These are phyloP conservation scores for Pseudorectes ferrugineus DNA, from an alignment of 2,113 vertebrate genomes.

Conservation along the genomic window DNA sequence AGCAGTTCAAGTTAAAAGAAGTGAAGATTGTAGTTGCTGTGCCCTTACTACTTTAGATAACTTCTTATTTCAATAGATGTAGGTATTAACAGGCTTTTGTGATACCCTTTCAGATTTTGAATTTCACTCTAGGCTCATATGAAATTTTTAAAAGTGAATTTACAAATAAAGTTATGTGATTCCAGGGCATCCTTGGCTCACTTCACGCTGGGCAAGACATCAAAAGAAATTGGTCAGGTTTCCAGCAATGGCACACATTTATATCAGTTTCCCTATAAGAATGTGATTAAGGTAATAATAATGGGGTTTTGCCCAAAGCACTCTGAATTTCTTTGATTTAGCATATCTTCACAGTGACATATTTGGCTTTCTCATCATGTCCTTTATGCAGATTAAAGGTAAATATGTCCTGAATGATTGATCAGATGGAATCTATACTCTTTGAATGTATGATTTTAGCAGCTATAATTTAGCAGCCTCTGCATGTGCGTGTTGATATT, in stretches of 20 bases:
- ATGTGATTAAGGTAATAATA: slow-evolving; percentile 46
- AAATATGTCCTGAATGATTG: slow-evolving; percentile 40
- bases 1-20: neutral
- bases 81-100: neutral
- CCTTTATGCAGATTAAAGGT: slow-evolving; percentile 23
- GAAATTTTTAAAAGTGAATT: slow-evolving; percentile 25
- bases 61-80: neutral
- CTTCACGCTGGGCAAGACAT: neutral
- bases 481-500: neutral
- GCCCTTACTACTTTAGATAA: neutral
- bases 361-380: slow-evolving; percentile 37
- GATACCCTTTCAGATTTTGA: neutral
- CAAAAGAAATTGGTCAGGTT: slow-evolving; percentile 13
- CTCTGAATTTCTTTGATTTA: slow-evolving; percentile 21
- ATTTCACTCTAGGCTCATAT: neutral
- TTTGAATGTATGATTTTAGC: neutral
- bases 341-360: neutral
- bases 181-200: neutral
- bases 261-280: slow-evolving; percentile 30
- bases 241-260: neutral
- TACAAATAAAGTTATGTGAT: neutral
- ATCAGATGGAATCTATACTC: neutral
- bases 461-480: neutral
- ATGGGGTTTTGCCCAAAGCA: neutral
- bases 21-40: neutral